Percentiles rank a stretch among this genome's conserved stretches.
Evolutionary conservation across 2,888 invertebrate species (phyloP).

Genomic region (Drosophila melanosoma): DNA sequence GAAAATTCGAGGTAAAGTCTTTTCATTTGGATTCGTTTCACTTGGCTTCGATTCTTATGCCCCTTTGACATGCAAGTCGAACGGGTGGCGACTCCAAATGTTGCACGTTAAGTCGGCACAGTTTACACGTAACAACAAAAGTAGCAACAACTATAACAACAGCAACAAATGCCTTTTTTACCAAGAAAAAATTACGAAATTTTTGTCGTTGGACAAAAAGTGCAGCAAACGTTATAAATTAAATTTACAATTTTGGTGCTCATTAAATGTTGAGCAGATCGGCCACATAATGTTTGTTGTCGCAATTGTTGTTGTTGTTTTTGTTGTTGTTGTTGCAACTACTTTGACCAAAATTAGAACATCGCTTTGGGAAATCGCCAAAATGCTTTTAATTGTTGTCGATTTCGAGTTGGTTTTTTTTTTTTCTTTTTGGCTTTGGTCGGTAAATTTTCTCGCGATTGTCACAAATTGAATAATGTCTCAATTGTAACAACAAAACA

Average conservation of each 20-base stretch:
- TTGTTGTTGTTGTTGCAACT: slow-evolving; percentile 18
- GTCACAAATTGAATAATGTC: slow-evolving; percentile 80
- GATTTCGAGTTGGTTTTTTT: slow-evolving; percentile 26
- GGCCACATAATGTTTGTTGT: slow-evolving; percentile 66
- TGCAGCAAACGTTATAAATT: slow-evolving; percentile 72
- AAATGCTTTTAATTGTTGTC: slow-evolving; percentile 74
- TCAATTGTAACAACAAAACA: slow-evolving; percentile 59
- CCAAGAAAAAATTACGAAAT: slow-evolving; percentile 67
- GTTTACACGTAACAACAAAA: slow-evolving; percentile 62
- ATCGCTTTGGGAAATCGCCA: slow-evolving; percentile 71
- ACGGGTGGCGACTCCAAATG: slow-evolving; percentile 21
- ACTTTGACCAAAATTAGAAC: slow-evolving; percentile 72
- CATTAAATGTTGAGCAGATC: slow-evolving; percentile 61
- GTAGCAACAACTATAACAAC: slow-evolving; percentile 13
- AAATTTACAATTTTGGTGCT: slow-evolving; percentile 78
- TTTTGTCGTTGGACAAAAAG: slow-evolving; percentile 73
- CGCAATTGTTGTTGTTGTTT: slow-evolving; percentile 52
- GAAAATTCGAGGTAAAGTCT: slow-evolving; percentile 19
- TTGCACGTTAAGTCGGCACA: slow-evolving; percentile 63
- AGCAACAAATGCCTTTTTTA: slow-evolving; percentile 17
- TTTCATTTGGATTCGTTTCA: slow-evolving; percentile 22
- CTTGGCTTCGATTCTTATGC: slow-evolving; percentile 65
- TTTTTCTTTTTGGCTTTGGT: slow-evolving; percentile 20
- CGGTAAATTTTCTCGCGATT: slow-evolving; percentile 70
- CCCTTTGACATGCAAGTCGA: slow-evolving; percentile 74